phyloP scores from a whole-genome alignment of 2,797 vertebrate species.

The Enteromius radiatus region DNA sequence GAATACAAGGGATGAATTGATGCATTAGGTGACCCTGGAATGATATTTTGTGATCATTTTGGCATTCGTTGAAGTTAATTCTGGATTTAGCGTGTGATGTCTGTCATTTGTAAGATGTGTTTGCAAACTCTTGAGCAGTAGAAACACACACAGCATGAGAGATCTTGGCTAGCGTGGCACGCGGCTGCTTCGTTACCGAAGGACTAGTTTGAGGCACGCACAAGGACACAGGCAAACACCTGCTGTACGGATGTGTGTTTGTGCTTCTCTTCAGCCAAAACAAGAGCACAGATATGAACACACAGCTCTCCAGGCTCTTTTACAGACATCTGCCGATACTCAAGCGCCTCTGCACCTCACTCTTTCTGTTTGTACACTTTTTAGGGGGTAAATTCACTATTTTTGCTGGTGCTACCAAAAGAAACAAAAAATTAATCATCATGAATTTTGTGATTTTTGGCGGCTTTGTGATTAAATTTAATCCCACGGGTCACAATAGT shows the following conservation, averaged over 20 bases:
- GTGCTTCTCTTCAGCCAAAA: background rate
- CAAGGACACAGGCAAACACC: background rate
- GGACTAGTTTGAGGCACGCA: constrained; percentile 1
- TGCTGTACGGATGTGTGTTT: background rate
- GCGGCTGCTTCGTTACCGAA: background rate
- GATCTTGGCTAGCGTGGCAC: background rate
- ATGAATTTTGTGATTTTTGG: background rate
- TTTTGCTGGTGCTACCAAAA: background rate
- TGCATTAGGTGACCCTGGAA: background rate
- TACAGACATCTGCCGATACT: background rate
- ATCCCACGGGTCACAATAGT: too few relatives aligned
- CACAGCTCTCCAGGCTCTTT: background rate
- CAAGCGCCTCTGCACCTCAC: background rate
- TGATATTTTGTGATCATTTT: background rate
- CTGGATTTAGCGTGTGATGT: too few relatives aligned
- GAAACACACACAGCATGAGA: background rate
- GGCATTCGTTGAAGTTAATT: background rate
- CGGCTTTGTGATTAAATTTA: too few relatives aligned
- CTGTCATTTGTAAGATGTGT: background rate
- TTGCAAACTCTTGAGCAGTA: background rate
- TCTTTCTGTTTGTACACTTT: background rate
- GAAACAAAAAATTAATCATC: background rate
- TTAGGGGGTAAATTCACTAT: background rate
- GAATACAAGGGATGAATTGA: background rate
- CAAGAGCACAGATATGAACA: background rate